A percentile compares a stretch with the other conserved stretches of the same genome.
Conservation (phyloP, 2,888 invertebrate species). For the Allophyes oxyacanthae region DNA sequence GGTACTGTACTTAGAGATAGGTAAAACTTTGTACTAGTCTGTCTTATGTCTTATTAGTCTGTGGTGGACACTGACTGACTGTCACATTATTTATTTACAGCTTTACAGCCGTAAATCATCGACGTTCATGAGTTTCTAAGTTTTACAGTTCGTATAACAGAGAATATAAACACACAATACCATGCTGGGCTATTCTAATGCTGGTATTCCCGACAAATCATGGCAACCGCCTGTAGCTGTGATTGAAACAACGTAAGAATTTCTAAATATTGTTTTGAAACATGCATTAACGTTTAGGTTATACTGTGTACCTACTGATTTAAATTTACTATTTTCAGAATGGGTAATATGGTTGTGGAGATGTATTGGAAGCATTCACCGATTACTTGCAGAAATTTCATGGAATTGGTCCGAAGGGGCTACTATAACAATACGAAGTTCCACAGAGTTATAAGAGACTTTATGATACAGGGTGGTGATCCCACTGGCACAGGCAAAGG, state of each 20-base stretch:
- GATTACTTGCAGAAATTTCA: constrained; percentile 99
- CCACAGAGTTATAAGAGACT: constrained; percentile 98
- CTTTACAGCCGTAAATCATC: no score
- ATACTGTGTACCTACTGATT: not conserved
- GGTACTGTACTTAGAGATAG: no score
- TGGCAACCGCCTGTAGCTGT: constrained; percentile 96
- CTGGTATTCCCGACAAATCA: constrained; percentile 95
- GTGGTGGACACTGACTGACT: no score
- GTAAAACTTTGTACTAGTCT: no score
- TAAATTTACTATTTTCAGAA: constrained; percentile 88
- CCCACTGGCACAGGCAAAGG: constrained; percentile 99
- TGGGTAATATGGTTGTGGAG: constrained; percentile 97
- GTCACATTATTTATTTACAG: no score
- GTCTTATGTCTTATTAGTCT: no score
- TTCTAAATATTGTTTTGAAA: not conserved
- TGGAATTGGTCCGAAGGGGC: constrained; percentile 96
- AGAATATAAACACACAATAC: not conserved
- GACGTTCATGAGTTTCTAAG: no score
- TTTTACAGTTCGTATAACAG: no score
- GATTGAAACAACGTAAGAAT: constrained; percentile 94
- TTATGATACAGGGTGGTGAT: constrained; percentile 99
- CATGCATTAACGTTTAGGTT: not conserved
- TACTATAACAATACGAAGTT: constrained; percentile 99
- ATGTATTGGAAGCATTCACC: constrained; percentile 99
- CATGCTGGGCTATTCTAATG: constrained; percentile 88